Conservation (phyloP, 2,113 vertebrate species). For the Anolis sagrei region DNA sequence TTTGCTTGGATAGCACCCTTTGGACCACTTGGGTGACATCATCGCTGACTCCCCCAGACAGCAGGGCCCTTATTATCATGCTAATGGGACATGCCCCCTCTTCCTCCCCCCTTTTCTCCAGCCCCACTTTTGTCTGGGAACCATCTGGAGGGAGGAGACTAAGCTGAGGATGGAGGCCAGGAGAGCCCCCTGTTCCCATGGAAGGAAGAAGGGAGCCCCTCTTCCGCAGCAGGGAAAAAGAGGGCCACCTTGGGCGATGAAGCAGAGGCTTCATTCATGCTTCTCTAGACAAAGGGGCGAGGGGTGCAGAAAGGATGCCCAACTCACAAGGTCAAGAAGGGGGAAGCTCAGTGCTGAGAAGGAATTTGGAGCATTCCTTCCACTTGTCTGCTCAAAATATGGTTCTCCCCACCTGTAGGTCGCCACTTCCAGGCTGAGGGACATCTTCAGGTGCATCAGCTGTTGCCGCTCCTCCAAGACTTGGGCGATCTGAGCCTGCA, state of each 20-base stretch:
- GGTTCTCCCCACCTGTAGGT: constrained; percentile 74
- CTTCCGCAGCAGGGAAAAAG: too few species aligned
- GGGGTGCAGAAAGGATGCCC: too few species aligned
- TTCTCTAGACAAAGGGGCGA: too few species aligned
- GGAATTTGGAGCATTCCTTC: too few species aligned
- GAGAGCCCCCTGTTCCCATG: constrained; percentile 54
- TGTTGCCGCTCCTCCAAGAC: constrained; percentile 79
- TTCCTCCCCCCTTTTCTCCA: constrained; percentile 39
- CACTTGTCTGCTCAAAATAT: too few species aligned
- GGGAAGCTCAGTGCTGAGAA: not conserved
- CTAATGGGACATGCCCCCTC: constrained; percentile 66
- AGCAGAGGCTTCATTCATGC: not conserved
- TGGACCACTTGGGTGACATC: constrained; percentile 68
- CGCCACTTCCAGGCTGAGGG: constrained; percentile 79
- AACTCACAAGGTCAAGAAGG: too few species aligned
- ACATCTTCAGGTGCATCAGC: constrained; percentile 80
- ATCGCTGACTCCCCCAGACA: constrained; percentile 49
- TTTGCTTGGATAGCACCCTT: not conserved
- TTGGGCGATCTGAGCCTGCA: constrained; percentile 76
- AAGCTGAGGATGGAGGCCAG: not conserved
- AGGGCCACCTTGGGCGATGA: not conserved
- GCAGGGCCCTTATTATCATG: constrained; percentile 77
- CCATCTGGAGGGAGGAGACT: constrained; percentile 69
- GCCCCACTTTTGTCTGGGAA: constrained; percentile 67
- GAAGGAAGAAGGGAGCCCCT: constrained; percentile 32